A percentile compares a stretch with the other conserved stretches of the same genome.
Evolutionary conservation across 53 echinoderm and acorn worm genomes (phyloP).

Genomic region (Echinarachnius parma): DNA sequence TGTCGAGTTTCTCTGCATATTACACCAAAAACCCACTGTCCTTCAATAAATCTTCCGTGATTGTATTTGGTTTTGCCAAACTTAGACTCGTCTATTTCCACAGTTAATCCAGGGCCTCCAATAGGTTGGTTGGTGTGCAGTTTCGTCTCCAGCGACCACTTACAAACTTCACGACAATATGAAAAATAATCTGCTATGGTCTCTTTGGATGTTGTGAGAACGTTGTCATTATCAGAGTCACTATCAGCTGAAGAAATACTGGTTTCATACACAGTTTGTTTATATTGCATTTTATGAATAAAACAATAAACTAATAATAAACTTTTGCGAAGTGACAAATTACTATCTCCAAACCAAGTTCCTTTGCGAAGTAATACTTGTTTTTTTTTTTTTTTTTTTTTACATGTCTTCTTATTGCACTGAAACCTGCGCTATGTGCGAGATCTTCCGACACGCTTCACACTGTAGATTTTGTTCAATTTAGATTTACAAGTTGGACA

Average conservation of each 20-base stretch:
- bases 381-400: background rate
- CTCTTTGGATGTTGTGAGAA: background rate
- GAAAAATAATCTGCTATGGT: background rate
- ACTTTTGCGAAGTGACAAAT: background rate
- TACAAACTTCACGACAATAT: slow-evolving; percentile 5
- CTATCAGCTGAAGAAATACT: slow-evolving; percentile 2
- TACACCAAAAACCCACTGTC: slow-evolving; percentile 33
- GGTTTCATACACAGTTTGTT: background rate
- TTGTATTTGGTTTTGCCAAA: slow-evolving; percentile 24
- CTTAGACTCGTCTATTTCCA: slow-evolving; percentile 22
- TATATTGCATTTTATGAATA: background rate
- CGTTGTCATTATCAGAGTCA: background rate
- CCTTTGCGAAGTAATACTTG: background rate
- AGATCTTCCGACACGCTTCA: too few relatives aligned
- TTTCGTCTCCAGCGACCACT: background rate
- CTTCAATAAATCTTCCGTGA: slow-evolving; percentile 3
- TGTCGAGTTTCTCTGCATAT: slow-evolving; percentile 18
- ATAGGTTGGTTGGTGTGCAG: slow-evolving; percentile 3
- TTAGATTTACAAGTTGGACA: too few relatives aligned
- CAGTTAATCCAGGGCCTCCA: slow-evolving; percentile 6
- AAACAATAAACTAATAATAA: background rate
- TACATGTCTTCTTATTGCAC: background rate
- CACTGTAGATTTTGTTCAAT: too few relatives aligned
- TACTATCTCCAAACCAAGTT: background rate
- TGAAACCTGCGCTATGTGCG: slow-evolving; percentile 3